A percentile compares a stretch with the other conserved stretches of the same genome.
Evolutionary conservation across 2,113 vertebrate genomes (phyloP).

Genomic region (Amphiprion ocellaris): DNA sequence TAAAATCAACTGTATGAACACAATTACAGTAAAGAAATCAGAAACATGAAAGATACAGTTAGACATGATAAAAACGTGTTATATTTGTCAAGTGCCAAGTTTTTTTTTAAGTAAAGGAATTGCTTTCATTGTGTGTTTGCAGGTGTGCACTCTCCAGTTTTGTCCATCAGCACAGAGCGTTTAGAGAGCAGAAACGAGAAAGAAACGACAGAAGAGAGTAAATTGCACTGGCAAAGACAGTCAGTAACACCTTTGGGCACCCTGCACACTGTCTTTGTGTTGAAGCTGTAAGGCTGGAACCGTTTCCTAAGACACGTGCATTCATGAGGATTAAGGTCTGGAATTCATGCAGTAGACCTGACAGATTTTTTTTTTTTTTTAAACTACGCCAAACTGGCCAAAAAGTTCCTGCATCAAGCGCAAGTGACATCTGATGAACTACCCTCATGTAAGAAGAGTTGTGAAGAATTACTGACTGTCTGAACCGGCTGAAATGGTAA

Average conservation of each 20-base stretch:
- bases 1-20: constrained; percentile 57
- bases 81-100: constrained; percentile 56
- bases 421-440: not conserved
- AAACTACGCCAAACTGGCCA: constrained; percentile 37
- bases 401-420: constrained; percentile 6
- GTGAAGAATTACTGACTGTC: constrained; percentile 5
- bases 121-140: constrained; percentile 38
- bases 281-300: constrained; percentile 55
- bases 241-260: constrained; percentile 30
- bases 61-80: constrained; percentile 39
- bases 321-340: constrained; percentile 58
- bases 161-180: constrained; percentile 69
- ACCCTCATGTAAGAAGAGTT: not conserved
- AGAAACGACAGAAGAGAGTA: constrained; percentile 33
- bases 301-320: constrained; percentile 62
- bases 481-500: constrained; percentile 28
- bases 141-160: constrained; percentile 78
- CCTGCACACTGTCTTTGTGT: constrained; percentile 15
- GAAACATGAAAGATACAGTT: constrained; percentile 43
- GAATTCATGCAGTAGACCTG: constrained; percentile 63
- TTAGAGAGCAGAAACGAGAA: constrained; percentile 50
- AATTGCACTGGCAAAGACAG: not conserved
- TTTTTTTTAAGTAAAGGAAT: constrained; percentile 62
- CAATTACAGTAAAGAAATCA: constrained; percentile 56
- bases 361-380: constrained; percentile 6